phyloP scores from a whole-genome alignment of 2,113 vertebrate species.

The Halichoeres trimaculatus region DNA sequence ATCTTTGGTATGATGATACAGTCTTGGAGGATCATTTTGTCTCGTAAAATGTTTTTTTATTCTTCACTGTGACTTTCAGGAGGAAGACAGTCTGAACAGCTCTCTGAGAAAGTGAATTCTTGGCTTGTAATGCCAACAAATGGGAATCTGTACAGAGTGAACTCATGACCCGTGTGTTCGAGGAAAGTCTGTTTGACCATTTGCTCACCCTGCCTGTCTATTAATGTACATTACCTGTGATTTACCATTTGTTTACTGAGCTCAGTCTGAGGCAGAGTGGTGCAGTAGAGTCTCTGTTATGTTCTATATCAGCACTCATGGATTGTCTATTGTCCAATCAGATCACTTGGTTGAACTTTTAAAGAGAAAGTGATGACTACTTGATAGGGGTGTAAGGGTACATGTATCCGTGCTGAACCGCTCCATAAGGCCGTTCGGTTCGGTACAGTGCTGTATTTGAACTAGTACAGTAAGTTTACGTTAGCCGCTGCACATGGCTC shows the following conservation, averaged over 20 bases:
- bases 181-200: neutral
- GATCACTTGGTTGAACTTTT: neutral
- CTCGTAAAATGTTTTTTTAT: neutral
- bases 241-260: neutral
- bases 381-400: no score
- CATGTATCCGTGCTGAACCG: no score
- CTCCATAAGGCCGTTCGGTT: no score
- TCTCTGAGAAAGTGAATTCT: neutral
- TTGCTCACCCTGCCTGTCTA: neutral
- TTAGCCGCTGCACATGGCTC: no score
- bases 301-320: neutral
- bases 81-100: neutral
- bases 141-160: neutral
- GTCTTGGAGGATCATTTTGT: conserved; percentile 10
- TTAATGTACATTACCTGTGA: neutral
- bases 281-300: no score
- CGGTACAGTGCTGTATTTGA: no score
- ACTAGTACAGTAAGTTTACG: no score
- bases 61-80: conserved; percentile 22
- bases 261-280: no score
- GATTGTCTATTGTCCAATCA: neutral
- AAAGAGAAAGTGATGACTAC: no score
- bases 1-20: conserved; percentile 6
- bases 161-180: conserved; percentile 15
- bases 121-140: conserved; percentile 21